phyloP scores from a whole-genome alignment of 2,113 vertebrate species.

The zebrafish (Danio rerio) region GRCz12tu NC_133198.1:4784001-4784500 shows the following conservation, averaged over 20 bases:
- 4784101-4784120: not conserved
- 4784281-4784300: conserved; percentile 70
- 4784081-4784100: not conserved
- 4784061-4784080: not conserved
- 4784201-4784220: conserved; percentile 61
- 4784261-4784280: conserved; percentile 29
- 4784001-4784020: too few species aligned
- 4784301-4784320: conserved; percentile 82
- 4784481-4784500: conserved; percentile 85
- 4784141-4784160: conserved; percentile 1
- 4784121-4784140: conserved; percentile 14
- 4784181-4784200: conserved; percentile 68
- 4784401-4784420: conserved; percentile 44
- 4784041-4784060: conserved; percentile 22
- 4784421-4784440: conserved; percentile 46
- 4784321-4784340: conserved; percentile 61
- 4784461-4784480: conserved; percentile 84
- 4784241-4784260: conserved; percentile 60
- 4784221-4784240: conserved; percentile 61
- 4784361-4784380: conserved; percentile 74
- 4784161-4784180: conserved; percentile 63
- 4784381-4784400: conserved; percentile 64
- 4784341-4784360: conserved; percentile 69
- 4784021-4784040: too few species aligned
- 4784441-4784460: conserved; percentile 83